A percentile compares a stretch with the other conserved stretches of the same genome.
Evolutionary conservation across 2,113 vertebrate species (phyloP).

Genomic region (Podarcis raffonei): DNA sequence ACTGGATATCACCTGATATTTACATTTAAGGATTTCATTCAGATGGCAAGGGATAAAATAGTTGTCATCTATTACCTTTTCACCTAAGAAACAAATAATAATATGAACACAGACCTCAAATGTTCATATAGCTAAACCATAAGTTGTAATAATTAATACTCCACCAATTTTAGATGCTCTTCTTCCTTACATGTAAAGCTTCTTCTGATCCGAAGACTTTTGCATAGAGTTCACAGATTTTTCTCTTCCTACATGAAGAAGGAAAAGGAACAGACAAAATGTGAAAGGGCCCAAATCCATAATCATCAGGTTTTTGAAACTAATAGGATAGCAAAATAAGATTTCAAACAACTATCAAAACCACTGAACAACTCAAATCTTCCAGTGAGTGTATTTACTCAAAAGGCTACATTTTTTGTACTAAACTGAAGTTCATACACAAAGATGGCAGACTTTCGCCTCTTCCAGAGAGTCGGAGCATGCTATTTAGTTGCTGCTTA

Average conservation of each 20-base stretch:
- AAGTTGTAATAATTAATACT: slow-evolving; percentile 39
- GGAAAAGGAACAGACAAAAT: slow-evolving; percentile 32
- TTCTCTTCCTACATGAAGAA: slow-evolving; percentile 80
- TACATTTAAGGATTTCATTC: not conserved
- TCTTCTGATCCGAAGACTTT: slow-evolving; percentile 87
- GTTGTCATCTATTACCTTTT: not conserved
- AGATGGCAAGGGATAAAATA: not conserved
- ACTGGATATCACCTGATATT: not conserved
- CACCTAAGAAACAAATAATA: not conserved
- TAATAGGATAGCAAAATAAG: not conserved
- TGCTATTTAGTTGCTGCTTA: too few species aligned
- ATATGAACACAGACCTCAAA: not conserved
- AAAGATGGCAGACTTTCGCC: not conserved
- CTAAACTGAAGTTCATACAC: not conserved
- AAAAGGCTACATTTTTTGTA: not conserved
- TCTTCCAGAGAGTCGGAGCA: not conserved
- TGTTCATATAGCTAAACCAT: slow-evolving; percentile 34
- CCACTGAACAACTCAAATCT: not conserved
- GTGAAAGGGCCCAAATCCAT: accelerated
- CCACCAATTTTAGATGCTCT: slow-evolving; percentile 20
- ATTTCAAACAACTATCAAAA: not conserved
- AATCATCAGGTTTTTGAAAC: not conserved
- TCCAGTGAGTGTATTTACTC: not conserved
- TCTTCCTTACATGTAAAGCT: slow-evolving; percentile 87
- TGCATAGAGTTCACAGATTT: slow-evolving; percentile 92